Conservation (phyloP, 2,888 invertebrate species). For the Hyalella azteca region DNA sequence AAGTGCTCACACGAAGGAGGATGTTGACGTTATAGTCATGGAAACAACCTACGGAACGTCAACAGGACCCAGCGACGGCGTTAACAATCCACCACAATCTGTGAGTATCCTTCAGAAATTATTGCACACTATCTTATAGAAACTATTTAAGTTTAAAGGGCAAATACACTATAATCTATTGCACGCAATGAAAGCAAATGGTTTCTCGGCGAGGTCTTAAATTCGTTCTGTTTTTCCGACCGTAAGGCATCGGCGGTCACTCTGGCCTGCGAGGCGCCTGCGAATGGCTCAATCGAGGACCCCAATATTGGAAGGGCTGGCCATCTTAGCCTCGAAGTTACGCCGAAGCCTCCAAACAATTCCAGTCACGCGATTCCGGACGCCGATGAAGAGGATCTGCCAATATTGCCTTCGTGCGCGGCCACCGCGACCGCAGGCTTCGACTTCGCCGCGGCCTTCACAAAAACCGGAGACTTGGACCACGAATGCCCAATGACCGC, state of each 20-base stretch:
- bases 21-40: too few species aligned
- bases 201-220: not conserved
- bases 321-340: conserved; percentile 16
- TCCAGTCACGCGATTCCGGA: conserved; percentile 20
- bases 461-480: not conserved
- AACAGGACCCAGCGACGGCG: too few species aligned
- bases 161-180: not conserved
- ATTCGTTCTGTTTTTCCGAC: conserved; percentile 9
- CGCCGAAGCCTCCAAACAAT: conserved; percentile 18
- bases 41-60: too few species aligned
- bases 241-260: not conserved
- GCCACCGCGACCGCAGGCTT: not conserved
- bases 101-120: too few species aligned
- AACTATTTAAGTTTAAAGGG: too few species aligned
- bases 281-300: not conserved
- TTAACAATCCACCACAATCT: too few species aligned
- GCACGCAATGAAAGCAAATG: not conserved
- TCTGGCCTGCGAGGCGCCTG: not conserved
- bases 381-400: conserved; percentile 13
- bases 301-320: conserved; percentile 17
- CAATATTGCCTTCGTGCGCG: conserved; percentile 27
- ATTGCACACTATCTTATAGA: too few species aligned
- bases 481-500: not conserved
- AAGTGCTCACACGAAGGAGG: too few species aligned
- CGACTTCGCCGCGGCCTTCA: not conserved